Percentiles rank a stretch among this genome's conserved stretches.
phyloP scores from a whole-genome alignment of 2,888 invertebrate genomes.

The Drosophila leonis region DNA sequence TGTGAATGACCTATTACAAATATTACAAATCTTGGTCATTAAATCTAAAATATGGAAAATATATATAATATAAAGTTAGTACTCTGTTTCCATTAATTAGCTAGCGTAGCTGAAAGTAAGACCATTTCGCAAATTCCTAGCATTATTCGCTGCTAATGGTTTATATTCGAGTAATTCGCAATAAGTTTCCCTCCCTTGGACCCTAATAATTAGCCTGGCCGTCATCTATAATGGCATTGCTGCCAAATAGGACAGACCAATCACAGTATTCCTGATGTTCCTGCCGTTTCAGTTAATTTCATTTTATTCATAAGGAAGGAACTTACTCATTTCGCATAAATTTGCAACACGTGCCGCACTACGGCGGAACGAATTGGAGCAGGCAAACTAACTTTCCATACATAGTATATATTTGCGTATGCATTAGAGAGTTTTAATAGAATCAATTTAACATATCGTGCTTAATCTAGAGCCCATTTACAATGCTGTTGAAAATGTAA shows the following conservation, averaged over 20 bases:
- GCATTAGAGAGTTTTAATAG: neutral
- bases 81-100: neutral
- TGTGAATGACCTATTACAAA: conserved; percentile 8
- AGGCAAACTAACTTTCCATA: neutral
- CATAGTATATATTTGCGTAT: neutral
- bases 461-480: neutral
- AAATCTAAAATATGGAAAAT: conserved; percentile 49
- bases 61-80: conserved; percentile 28
- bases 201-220: conserved; percentile 16
- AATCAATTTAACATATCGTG: neutral
- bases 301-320: conserved; percentile 57
- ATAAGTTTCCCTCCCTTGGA: neutral
- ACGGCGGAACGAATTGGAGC: conserved; percentile 22
- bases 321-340: conserved; percentile 56
- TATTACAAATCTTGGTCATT: conserved; percentile 36
- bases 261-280: conserved; percentile 11
- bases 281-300: conserved; percentile 48
- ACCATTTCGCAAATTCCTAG: neutral
- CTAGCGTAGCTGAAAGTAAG: neutral
- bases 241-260: neutral
- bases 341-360: conserved; percentile 59
- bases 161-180: conserved; percentile 4
- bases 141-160: conserved; percentile 2
- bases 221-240: neutral
- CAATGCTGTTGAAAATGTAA: neutral